Evolutionary conservation across 1,140 invertebrate genomes (phyloP).

Genomic region (Drosophila ogumai): DNA sequence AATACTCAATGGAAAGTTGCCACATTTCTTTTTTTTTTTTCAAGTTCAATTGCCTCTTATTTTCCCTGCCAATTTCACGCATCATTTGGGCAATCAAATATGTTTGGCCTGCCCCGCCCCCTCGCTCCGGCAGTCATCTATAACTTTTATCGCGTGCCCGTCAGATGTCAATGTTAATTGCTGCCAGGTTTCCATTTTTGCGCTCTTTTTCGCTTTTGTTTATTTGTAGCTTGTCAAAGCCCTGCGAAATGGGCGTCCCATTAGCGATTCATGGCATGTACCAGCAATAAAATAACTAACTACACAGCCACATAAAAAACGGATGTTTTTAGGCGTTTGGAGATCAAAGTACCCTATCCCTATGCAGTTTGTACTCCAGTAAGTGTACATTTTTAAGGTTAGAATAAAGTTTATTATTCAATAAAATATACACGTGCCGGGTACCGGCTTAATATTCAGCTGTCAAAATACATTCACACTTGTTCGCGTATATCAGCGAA

Average conservation of each 20-base stretch:
- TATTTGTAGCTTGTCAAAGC: constrained; percentile 44
- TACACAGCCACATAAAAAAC: neutral
- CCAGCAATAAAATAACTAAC: constrained; percentile 69
- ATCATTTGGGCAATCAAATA: constrained; percentile 61
- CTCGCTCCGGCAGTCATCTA: constrained; percentile 3
- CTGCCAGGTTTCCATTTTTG: constrained; percentile 44
- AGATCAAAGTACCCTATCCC: neutral
- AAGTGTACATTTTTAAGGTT: neutral
- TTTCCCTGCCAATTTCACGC: constrained; percentile 55
- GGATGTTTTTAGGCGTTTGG: neutral
- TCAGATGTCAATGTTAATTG: constrained; percentile 69
- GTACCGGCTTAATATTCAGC: neutral
- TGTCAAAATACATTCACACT: neutral
- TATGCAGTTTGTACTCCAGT: neutral
- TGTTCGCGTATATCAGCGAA: too few species aligned
- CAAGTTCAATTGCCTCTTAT: constrained; percentile 54
- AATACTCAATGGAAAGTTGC: constrained; percentile 16
- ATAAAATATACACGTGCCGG: neutral
- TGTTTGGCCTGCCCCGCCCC: constrained; percentile 16
- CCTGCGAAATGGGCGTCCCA: constrained; percentile 33
- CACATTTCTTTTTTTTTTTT: constrained; percentile 24
- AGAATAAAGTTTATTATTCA: neutral
- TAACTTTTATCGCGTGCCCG: constrained; percentile 69
- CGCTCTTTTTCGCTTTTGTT: constrained; percentile 16
- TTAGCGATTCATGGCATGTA: constrained; percentile 66